Conservation (phyloP, 2,113 vertebrate genomes). For the Dolichotis patagonum region DNA sequence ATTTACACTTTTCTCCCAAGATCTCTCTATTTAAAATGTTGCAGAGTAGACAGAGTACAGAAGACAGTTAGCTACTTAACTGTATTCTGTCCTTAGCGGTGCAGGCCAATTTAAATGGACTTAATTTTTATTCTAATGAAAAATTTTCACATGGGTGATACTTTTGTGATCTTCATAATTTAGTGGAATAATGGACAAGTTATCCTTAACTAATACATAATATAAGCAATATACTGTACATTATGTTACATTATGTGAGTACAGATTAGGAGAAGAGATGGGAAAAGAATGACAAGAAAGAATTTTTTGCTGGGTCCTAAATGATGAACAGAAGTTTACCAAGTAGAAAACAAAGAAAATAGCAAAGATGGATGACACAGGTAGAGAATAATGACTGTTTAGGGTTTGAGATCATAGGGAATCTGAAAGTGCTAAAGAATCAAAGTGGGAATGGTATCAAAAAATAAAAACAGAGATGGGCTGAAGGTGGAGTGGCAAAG, state of each 20-base stretch:
- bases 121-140: neutral
- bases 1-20: neutral
- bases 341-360: neutral
- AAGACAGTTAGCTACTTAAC: slow-evolving; percentile 4
- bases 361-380: neutral
- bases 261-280: neutral
- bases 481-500: neutral
- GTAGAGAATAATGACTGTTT: neutral
- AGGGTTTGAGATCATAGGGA: rapidly evolving
- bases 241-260: neutral
- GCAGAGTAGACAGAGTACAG: neutral
- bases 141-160: neutral
- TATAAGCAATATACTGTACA: neutral
- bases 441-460: neutral
- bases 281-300: neutral
- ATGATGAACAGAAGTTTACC: neutral
- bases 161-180: neutral
- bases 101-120: neutral
- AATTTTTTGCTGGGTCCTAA: neutral
- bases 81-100: neutral
- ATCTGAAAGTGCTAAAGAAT: neutral
- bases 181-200: neutral
- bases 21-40: slow-evolving; percentile 44
- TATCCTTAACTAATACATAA: neutral
- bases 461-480: neutral